Base-by-base conservation (phyloP, 2,888 invertebrate genomes). In the Heliconius charithonia region DNA sequence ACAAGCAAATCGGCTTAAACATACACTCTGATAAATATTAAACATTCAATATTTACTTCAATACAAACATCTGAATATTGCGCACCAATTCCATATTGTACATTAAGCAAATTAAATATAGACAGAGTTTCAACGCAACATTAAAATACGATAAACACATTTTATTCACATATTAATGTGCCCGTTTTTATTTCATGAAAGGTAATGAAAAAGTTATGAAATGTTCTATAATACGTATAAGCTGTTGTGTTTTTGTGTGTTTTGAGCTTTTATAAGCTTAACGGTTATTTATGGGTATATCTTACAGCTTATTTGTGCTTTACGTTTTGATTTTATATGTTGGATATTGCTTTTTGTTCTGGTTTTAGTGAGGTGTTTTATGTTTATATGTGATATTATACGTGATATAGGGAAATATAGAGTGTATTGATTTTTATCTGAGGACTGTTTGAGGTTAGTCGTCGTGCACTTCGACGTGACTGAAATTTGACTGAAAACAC, bases 261-360 rank as follows among this genome's bases (percentile, higher is more conserved):
- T 67, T 78, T 67, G 69, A 69, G 73, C 78, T 78, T 80, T 80
- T 78, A 74, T 79, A 79, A 79, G 80, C 80, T 80, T 80, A 80
- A 79, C 65, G 59, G 66, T 75, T 80, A 79, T 80, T 80, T 79
- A 80, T 80, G 70, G n/a, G 63, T 76, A 65, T 76, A 69, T 76
- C n/a, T 69, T 59, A 69, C 69, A 76, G 62, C 63, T 76, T 80
- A 19, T 73, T 78, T 78, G 67, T 76, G 65, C 27, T 56, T 75
- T 69, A 72, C 62, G 69, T 70, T 80, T 37, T 77, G 62, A 73
- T 67, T 66, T 66, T 75, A 51, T 66, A 12, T 75, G n/a, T 51
- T 25, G 66, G 29, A 41, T 62, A 62, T 74, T 19, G 62, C n/a
- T 25, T 32, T 59, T 59, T n/a, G 12, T 13, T 4, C 22, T 29